Evolutionary conservation across 2,888 invertebrate genomes (phyloP), one percentile per base, ranked within the genome.

Genomic region (Phaonia tiefii): DNA sequence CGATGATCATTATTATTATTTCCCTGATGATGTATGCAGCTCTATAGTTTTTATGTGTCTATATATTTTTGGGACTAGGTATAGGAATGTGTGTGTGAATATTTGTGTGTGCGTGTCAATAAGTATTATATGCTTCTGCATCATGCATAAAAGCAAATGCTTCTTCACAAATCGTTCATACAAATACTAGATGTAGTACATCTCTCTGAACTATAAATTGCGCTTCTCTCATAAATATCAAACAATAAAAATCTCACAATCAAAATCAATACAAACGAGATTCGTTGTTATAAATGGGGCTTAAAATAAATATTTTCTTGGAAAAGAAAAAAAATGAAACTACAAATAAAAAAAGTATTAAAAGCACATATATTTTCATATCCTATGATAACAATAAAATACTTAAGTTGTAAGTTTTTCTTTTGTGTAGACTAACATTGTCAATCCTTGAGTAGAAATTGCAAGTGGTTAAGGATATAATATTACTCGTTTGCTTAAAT

Each of bases 161-260:
- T 76, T 13, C 22, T 37, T 67, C 31, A 37, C 22, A 22, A 51
- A 4, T 51, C 20, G 2, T 17, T 5, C 44, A n/a, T 44, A n/a
- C 31, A 31, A 31, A 31, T 31, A 31, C 31, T 31, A 3, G 31
- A 4, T 10, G 49, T 49, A 17, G 3, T 58, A 51, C 60, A 54
- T 65, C 25, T 31, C 31, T 31, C 31, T 54, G 56, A 63, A 76
- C 70, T n/a, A n/a, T n/a, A 76, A 76, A 54, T 65, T 70, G 56
- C n/a, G n/a, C n/a, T n/a, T n/a, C n/a, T n/a, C 54, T 65, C 63
- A 65, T 71, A 76, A 70, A 76, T 70, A 51, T 70, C 65, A 54
- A 65, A 31, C 3, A 31, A 76, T 56, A 37, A 76, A 76, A 70
- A 70, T 46, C 31, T 20, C 60, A 37, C 60, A 60, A 60, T 60